Base-by-base conservation (phyloP, 2,888 invertebrate genomes). In the Lepetodrilus schrolli region DNA sequence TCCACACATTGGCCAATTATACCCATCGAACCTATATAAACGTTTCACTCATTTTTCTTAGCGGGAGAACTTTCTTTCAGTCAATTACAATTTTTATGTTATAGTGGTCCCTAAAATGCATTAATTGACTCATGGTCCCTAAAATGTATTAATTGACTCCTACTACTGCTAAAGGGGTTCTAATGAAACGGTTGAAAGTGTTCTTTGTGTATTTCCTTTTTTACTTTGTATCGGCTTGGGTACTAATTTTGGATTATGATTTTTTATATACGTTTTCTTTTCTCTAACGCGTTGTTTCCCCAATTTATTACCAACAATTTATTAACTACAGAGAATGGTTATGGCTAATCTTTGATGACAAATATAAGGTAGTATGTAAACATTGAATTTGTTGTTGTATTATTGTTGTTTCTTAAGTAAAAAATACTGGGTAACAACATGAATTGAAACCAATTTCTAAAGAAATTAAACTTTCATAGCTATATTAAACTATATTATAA, bases 71-170 rank as follows among this genome's bases (percentile, higher is more conserved):
- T 58, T 58, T 58, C 58, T 30, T 34, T 26, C 13, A 58, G 58
- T 58, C 58, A 58, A 58, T 58, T 58, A 58, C 13, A 21, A 30
- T 58, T 58, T 58, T 30, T 34, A 58, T 30, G 34, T 58, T n/a
- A 58, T 58, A 34, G 34, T 58, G 26, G 26, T 58, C 58, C 26
- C 30, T 58, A 58, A 58, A 58, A 58, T 58, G 58, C 26, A 58
- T 58, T 58, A 58, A 58, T 58, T 58, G 58, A 58, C 23, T 34
- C 34, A n/a, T 58, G 26, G 26, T 58, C 58, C 26, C 30, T 58
- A 58, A 58, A 58, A 58, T 58, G 58, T 30, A 58, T 58, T 58
- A 58, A 58, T 58, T 58, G 58, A 58, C 23, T 34, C 34, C 17
- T 13, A 30, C 13, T 7, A 17, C 26, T 17, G 58, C 34, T 58